phyloP scores from a whole-genome alignment of 2,113 vertebrate genomes.

The Plecturocebus donacophilus region DNA sequence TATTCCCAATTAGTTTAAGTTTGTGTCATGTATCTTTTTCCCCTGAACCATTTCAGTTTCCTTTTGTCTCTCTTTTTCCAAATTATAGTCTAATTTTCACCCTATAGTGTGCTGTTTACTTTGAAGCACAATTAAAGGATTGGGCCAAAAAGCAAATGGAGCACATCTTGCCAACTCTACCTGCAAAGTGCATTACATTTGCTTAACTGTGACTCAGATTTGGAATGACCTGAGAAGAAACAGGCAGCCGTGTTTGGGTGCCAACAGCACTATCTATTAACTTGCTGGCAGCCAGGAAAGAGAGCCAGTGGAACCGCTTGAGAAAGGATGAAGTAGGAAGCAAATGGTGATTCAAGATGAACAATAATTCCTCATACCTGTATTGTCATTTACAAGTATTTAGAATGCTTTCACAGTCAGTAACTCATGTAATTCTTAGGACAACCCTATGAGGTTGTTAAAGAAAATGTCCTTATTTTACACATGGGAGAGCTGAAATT shows the following conservation, averaged over 20 bases:
- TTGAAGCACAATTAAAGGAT: conserved; percentile 67
- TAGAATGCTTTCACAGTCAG: neutral
- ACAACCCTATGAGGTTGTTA: neutral
- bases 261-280: conserved; percentile 49
- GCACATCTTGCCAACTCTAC: conserved; percentile 70
- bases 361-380: neutral
- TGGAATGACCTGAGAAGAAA: conserved; percentile 52
- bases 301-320: conserved; percentile 33
- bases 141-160: conserved; percentile 72
- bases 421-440: conserved; percentile 20
- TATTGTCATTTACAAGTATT: conserved; percentile 19
- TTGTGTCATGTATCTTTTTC: neutral
- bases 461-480: conserved; percentile 36
- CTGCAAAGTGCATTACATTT: conserved; percentile 50
- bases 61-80: conserved; percentile 40
- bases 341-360: conserved; percentile 19
- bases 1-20: conserved; percentile 29
- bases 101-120: conserved; percentile 53
- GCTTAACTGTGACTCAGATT: conserved; percentile 61
- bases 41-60: neutral
- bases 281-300: conserved; percentile 6
- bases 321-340: conserved; percentile 9
- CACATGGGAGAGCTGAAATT: neutral
- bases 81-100: conserved; percentile 49
- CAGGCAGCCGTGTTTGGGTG: neutral